Base-by-base conservation (phyloP, 1,140 invertebrate genomes). In the Trypoxylus dichotomus region DNA sequence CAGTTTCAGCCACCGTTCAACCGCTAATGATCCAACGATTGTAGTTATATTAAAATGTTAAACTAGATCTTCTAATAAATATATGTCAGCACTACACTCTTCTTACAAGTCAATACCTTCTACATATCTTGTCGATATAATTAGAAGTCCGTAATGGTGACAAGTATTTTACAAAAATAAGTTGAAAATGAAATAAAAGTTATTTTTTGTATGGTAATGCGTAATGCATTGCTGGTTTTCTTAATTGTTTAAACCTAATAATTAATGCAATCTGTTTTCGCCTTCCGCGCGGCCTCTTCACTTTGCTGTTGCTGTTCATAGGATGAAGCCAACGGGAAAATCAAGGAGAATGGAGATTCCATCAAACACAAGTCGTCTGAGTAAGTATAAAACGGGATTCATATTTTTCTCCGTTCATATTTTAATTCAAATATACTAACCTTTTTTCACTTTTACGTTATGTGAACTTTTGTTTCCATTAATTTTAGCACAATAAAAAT, bases 221-320 rank as follows among this genome's bases (percentile, higher is more conserved):
- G 60, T 68, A 27, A 27, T 68, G 60, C 60, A 68, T 68, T 68
- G 60, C 60, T 68, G 68, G 76, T 68, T 77, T 24, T 75, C n/a
- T 75, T 78, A 77, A 24, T 68, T 68, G 80, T 79, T 75, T 76
- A 74, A 76, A 79, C 75, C 79, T 79, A 81, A 63, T 83, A 79
- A 85, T 84, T 86, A 86, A 86, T 86, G 83, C 83, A 71, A 76
- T 85, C 80, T 85, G 83, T 85, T 86, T 85, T 80, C 78, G 78
- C 79, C 80, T 81, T 82, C 82, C 82, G 82, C 81, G 78, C 79
- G 82, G 81, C 85, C 88, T 87, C 85, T 86, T 88, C 87, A 88
- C 86, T 85, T 89, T 89, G 88, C 41, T 87, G 88, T 89, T 90
- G 89, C 89, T 90, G 89, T 90, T 90, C 89, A 87, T 90, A 91